These are phyloP conservation scores for Junonia oenone DNA, from an alignment of 2,888 invertebrate genomes.

Conservation along the genomic window DNA sequence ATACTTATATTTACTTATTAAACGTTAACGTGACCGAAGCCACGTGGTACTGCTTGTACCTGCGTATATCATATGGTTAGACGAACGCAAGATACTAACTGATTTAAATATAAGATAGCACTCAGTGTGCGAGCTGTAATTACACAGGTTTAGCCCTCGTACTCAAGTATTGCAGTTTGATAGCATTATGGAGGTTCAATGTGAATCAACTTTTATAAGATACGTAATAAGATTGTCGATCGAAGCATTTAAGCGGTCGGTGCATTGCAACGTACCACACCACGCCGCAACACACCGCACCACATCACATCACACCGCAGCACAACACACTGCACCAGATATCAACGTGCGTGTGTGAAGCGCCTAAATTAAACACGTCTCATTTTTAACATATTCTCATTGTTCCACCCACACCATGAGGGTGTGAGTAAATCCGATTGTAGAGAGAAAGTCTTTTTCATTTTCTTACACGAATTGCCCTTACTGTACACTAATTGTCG, in stretches of 20 bases:
- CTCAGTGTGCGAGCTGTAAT: not conserved
- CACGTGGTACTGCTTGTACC: too few relatives aligned
- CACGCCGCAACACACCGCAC: too few relatives aligned
- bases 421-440: constrained; percentile 22
- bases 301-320: too few relatives aligned
- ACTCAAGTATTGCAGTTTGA: not conserved
- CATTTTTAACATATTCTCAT: constrained; percentile 12
- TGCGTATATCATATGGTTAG: too few relatives aligned
- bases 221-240: too few relatives aligned
- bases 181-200: not conserved
- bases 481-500: not conserved
- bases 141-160: not conserved
- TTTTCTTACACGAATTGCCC: constrained; percentile 1
- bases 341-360: too few relatives aligned
- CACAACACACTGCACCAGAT: too few relatives aligned
- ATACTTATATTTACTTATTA: too few relatives aligned
- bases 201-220: too few relatives aligned
- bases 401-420: constrained; percentile 20
- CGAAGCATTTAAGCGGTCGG: too few relatives aligned
- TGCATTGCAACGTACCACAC: too few relatives aligned
- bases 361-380: not conserved
- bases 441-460: constrained; percentile 11
- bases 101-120: not conserved
- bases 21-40: too few relatives aligned
- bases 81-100: not conserved